phyloP scores from a whole-genome alignment of 1,140 invertebrate genomes.

The Drosophila obscura region DNA sequence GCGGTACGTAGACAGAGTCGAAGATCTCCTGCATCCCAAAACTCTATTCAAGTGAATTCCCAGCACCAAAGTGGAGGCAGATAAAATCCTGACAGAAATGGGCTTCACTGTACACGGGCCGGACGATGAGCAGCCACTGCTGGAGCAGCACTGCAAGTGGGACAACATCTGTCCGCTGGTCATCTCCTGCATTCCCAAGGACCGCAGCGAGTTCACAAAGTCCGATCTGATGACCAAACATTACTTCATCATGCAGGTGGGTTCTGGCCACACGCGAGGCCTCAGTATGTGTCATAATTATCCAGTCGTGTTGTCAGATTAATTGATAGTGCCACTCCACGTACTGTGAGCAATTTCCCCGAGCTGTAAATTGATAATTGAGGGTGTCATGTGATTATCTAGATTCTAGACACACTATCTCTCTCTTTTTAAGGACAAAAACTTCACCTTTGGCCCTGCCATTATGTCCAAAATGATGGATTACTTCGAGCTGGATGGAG shows the following conservation, averaged over 20 bases:
- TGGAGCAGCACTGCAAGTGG: slow-evolving; percentile 86
- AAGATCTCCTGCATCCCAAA: no score
- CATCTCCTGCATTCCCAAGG: slow-evolving; percentile 86
- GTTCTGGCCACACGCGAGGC: not conserved
- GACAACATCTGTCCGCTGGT: slow-evolving; percentile 90
- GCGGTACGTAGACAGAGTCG: slow-evolving; percentile 84
- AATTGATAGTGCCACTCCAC: no score
- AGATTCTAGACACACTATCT: no score
- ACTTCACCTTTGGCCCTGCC: slow-evolving; percentile 90
- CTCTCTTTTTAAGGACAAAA: slow-evolving; percentile 86
- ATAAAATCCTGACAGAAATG: slow-evolving; percentile 56
- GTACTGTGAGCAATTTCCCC: no score
- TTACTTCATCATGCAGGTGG: slow-evolving; percentile 86
- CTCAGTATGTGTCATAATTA: no score
- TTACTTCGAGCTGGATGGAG: slow-evolving; percentile 86
- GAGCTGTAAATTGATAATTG: no score
- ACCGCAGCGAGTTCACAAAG: slow-evolving; percentile 76
- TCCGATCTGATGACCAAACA: slow-evolving; percentile 85
- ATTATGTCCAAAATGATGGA: slow-evolving; percentile 88
- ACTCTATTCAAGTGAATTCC: not conserved
- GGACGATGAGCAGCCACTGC: slow-evolving; percentile 75
- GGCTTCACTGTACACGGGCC: slow-evolving; percentile 76
- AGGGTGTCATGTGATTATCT: no score
- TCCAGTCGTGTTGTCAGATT: no score
- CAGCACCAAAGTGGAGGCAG: slow-evolving; percentile 68